Base-by-base conservation (phyloP, 2,888 invertebrate species). In the Chaitophorus viminalis region DNA sequence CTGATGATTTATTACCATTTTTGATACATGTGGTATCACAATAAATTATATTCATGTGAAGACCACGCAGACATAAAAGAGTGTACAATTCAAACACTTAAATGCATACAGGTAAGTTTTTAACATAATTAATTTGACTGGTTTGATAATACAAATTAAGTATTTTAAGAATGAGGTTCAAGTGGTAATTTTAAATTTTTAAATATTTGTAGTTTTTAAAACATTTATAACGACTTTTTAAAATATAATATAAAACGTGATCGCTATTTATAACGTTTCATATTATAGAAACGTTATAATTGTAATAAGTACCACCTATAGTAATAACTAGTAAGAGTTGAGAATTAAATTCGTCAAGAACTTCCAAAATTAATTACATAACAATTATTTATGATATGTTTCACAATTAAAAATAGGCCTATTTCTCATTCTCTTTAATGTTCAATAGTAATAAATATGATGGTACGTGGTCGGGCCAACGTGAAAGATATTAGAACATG, bases 401-500 rank as follows among this genome's bases (percentile, higher is more conserved):
- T 74, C 21, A 74, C n/a, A 82, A 82, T 60, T 82, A 82, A 74
- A 84, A 85, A 85, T 78, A 78, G 78, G 85, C 70, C 46, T 85
- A 77, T n/a, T 52, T 85, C n/a, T 70, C 76, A 31, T 84, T 36
- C 36, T 25, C n/a, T 39, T 9, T 77, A 85, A 70, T 31, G 77
- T 78, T 68, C 52, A 52, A 85, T 77, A 85, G 77, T 85, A 68
- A 85, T 85, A 68, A 85, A 77, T 85, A 70, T 52, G 31, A 33
- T 31, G 11, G 74, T 86, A 86, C 86, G 86, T 86, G 86, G 86
- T 86, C 78, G 86, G 72, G 79, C 86, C 86, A 86, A 86, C 52
- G 86, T 86, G 86, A 86, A 86, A 86, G 86, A 86, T 78, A 86
- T 86, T 86, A 86, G 86, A 79, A 86, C 85, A 77, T 52, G 36